Evolutionary conservation across 2,113 vertebrate genomes (phyloP), one percentile per base, ranked within the genome.

Genomic region (Anolis sagrei): DNA sequence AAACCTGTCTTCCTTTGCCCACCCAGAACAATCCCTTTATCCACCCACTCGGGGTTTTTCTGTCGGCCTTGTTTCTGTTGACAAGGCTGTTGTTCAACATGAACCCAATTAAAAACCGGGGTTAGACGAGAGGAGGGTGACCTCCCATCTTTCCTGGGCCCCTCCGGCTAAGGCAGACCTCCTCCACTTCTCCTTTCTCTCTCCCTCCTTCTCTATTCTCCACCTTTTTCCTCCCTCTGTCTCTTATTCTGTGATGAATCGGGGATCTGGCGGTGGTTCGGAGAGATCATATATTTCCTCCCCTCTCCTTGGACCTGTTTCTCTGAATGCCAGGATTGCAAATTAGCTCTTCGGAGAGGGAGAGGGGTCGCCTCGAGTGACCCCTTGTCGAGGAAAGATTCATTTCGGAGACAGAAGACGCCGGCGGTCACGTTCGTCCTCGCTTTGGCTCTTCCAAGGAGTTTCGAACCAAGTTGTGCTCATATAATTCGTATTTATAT

Each of bases 281-380:
- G 4, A 13, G 13, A 58, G 54, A 58, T 18, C 54, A 58, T 14
- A 58, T 18, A 18, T 13, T 23, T 27, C 74, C 39, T 58, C 8
- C 10, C 2, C 8, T 18, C 11, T 10, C 64, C 29, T 29, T 27
- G 29, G 64, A 68, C 25, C 34, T 49, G 48, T 79, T 76, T 82
- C 61, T 88, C 82, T 89, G 87, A 87, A 89, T 76, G 77, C 83
- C 90, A 81, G 82, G 39, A 29, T 19, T 69, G 87, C 88, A 89
- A 89, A 93, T 93, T 81, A 85, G 70, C 80, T 79, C 3, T 70
- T 1, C 0, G 73, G 78, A 16, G 39, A 44, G 39, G 66, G 80
- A 1, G 9, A 23, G 64, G 29, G 79, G 81, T 44, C 82, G 79
- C 78, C 89, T 89, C 3, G 32, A 16, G 14, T n/a, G 58, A 39